These are phyloP conservation scores for Scelioninae gen. 1 DNA, from an alignment of 2,888 invertebrate species.

Conservation along the genomic window DNA sequence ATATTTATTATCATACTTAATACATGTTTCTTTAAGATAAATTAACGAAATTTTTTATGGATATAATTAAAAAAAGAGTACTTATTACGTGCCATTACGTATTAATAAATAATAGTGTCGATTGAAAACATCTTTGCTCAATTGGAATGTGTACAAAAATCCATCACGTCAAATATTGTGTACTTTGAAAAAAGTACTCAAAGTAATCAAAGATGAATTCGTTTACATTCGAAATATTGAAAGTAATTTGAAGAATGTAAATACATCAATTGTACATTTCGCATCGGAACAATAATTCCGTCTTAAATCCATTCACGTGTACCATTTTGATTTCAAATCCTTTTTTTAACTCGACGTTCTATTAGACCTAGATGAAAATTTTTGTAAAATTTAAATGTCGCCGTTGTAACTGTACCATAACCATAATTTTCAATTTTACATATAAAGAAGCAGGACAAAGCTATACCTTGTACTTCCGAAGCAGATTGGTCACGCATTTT, in stretches of 20 bases:
- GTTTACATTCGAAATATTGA: not conserved
- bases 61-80: constrained; percentile 8
- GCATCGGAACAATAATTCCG: constrained; percentile 2
- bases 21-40: not conserved
- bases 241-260: not conserved
- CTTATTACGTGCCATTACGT: constrained; percentile 35
- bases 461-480: too few species aligned
- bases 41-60: not conserved
- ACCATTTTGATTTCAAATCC: not conserved
- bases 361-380: not conserved
- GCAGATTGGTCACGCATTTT: not conserved
- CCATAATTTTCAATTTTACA: not conserved
- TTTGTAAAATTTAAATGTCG: not conserved
- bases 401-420: not conserved
- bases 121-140: constrained; percentile 13
- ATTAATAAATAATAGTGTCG: constrained; percentile 6
- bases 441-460: not conserved
- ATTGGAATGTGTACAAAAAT: not conserved
- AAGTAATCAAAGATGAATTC: not conserved
- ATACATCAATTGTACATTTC: constrained; percentile 1
- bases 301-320: not conserved
- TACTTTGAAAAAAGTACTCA: not conserved
- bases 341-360: not conserved
- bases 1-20: not conserved
- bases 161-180: too few species aligned